Conservation (phyloP, 2,888 invertebrate species). For the Crossocerus cetratus region DNA sequence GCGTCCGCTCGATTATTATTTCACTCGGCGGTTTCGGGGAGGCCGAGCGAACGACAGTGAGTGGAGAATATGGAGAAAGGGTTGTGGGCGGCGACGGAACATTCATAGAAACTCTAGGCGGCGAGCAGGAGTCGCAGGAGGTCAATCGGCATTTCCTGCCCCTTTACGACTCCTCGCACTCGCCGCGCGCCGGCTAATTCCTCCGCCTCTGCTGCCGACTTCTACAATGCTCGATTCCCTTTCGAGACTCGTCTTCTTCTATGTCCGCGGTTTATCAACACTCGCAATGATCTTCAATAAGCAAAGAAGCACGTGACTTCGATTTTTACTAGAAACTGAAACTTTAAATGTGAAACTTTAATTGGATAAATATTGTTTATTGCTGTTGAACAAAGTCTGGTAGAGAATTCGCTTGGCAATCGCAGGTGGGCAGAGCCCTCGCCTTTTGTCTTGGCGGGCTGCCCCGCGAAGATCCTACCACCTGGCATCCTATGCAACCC, state of each 20-base stretch:
- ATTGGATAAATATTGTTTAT: too few relatives aligned
- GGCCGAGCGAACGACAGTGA: conserved; percentile 41
- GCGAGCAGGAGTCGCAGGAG: conserved; percentile 65
- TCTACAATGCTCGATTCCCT: conserved; percentile 1
- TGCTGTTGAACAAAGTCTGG: background rate
- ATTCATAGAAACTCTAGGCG: conserved; percentile 76
- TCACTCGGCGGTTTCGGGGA: conserved; percentile 19
- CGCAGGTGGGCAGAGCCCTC: background rate
- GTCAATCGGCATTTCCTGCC: conserved; percentile 72
- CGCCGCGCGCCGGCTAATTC: conserved; percentile 41
- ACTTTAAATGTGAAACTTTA: too few relatives aligned
- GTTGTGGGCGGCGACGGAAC: conserved; percentile 73
- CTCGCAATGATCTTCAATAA: too few relatives aligned
- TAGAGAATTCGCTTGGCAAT: background rate
- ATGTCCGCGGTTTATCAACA: too few relatives aligned
- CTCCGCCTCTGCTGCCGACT: conserved; percentile 13
- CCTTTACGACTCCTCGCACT: conserved; percentile 54
- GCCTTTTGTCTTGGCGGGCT: background rate
- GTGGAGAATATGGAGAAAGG: conserved; percentile 64
- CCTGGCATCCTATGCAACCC: conserved; percentile 69
- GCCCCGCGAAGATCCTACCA: conserved; percentile 54
- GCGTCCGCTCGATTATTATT: conserved; percentile 3
- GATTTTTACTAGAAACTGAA: too few relatives aligned
- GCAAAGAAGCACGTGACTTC: too few relatives aligned
- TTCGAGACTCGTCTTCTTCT: background rate